Conservation (phyloP, 2,797 vertebrate genomes). For the Chelonia mydas region DNA sequence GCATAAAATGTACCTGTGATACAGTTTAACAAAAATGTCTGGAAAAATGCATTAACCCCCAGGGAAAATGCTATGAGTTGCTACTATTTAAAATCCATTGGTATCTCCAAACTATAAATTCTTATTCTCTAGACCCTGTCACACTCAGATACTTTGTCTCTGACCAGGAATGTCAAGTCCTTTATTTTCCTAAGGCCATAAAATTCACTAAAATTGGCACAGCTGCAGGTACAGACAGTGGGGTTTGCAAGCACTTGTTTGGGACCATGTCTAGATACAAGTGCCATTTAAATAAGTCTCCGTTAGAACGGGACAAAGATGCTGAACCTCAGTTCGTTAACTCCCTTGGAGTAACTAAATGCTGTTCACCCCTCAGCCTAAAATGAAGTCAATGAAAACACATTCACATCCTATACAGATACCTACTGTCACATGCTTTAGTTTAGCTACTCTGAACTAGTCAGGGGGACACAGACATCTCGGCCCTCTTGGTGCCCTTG, state of each 20-base stretch:
- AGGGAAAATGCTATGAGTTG: not conserved
- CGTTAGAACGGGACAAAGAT: not conserved
- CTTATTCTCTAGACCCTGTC: not conserved
- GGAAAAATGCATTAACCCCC: too few relatives aligned
- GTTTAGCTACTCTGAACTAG: not conserved
- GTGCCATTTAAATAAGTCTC: rapidly evolving
- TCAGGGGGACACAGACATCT: rapidly evolving
- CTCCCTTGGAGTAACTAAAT: rapidly evolving
- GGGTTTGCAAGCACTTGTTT: not conserved
- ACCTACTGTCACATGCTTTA: rapidly evolving
- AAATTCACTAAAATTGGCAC: not conserved
- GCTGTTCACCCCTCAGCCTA: not conserved
- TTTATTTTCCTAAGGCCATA: not conserved
- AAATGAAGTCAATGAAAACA: rapidly evolving
- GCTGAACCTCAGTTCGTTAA: not conserved
- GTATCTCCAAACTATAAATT: not conserved
- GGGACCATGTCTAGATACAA: not conserved
- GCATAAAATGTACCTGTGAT: too few relatives aligned
- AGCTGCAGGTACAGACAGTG: not conserved
- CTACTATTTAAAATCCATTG: not conserved
- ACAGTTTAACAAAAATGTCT: too few relatives aligned
- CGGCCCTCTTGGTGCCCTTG: not conserved
- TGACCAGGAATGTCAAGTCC: not conserved
- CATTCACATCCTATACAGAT: not conserved
- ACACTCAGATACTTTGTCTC: not conserved